These are phyloP conservation scores for Drosophila cardini DNA, from an alignment of 1,140 invertebrate genomes.

Conservation along the genomic window DNA sequence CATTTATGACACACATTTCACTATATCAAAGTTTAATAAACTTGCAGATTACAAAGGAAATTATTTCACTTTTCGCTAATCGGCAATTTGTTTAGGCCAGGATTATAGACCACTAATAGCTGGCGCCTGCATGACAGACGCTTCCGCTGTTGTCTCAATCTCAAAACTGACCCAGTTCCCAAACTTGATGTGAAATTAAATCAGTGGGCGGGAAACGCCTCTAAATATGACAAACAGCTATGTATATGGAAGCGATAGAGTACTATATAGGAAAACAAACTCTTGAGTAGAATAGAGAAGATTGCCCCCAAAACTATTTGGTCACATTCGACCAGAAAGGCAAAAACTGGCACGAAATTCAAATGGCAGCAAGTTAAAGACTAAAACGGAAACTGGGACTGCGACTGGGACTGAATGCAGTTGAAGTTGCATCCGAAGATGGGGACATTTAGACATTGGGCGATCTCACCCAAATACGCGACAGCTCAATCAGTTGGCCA, in stretches of 20 bases:
- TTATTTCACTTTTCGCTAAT: slow-evolving; percentile 37
- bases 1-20: slow-evolving; percentile 44
- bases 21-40: slow-evolving; percentile 37
- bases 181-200: slow-evolving; percentile 12
- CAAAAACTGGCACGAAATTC: slow-evolving; percentile 57
- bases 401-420: not conserved
- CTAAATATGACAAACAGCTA: slow-evolving; percentile 68
- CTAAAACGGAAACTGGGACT: slow-evolving; percentile 3
- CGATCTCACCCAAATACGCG: slow-evolving; percentile 79
- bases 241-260: slow-evolving; percentile 56
- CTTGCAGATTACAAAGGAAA: slow-evolving; percentile 32
- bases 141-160: slow-evolving; percentile 49
- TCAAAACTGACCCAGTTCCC: slow-evolving; percentile 33
- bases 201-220: slow-evolving; percentile 58
- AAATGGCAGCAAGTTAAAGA: slow-evolving; percentile 37
- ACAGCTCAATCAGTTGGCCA: slow-evolving; percentile 81
- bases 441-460: slow-evolving; percentile 62
- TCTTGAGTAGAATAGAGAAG: slow-evolving; percentile 32
- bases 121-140: not conserved
- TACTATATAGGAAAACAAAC: slow-evolving; percentile 59
- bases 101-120: slow-evolving; percentile 53
- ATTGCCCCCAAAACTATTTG: slow-evolving; percentile 33
- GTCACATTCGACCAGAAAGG: slow-evolving; percentile 53
- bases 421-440: not conserved
- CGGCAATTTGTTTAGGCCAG: slow-evolving; percentile 13